These are phyloP conservation scores for Hydrozoanthus gracilis DNA, from an alignment of 92 coral and sea anemone species.

Conservation along the genomic window DNA sequence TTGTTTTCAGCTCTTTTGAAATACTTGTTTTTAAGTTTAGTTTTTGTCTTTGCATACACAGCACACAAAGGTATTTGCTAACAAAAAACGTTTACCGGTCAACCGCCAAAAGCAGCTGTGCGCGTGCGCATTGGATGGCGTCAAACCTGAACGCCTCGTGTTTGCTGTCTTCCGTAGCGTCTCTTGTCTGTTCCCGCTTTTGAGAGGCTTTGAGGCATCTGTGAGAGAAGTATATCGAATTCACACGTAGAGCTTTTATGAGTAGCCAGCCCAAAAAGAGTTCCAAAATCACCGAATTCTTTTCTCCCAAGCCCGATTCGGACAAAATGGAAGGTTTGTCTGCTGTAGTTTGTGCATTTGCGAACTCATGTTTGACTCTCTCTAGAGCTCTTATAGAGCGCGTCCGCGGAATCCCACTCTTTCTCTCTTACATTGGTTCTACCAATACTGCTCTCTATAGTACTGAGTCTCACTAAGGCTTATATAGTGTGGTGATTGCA, in stretches of 20 bases:
- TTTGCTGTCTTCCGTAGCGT: conserved; percentile 71
- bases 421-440: conserved; percentile 66
- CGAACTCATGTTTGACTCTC: conserved; percentile 44
- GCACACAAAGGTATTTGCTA: background rate
- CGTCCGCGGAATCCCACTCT: conserved; percentile 77
- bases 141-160: conserved; percentile 81
- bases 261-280: conserved; percentile 67
- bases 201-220: conserved; percentile 56
- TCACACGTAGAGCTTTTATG: conserved; percentile 49
- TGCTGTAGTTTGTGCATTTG: conserved; percentile 56
- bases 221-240: conserved; percentile 45
- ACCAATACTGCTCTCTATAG: conserved; percentile 82
- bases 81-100: conserved; percentile 21
- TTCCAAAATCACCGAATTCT: conserved; percentile 67
- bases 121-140: conserved; percentile 87
- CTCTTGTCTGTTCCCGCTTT: conserved; percentile 73
- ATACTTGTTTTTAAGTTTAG: too few relatives aligned
- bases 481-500: conserved; percentile 63
- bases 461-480: conserved; percentile 67
- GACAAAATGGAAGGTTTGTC: conserved; percentile 90
- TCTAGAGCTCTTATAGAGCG: conserved; percentile 50
- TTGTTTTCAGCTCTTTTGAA: too few relatives aligned
- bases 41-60: background rate
- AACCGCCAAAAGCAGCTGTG: background rate
- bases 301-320: conserved; percentile 68